These are phyloP conservation scores for Acleris laterana DNA, from an alignment of 2,888 invertebrate genomes.

Conservation along the genomic window DNA sequence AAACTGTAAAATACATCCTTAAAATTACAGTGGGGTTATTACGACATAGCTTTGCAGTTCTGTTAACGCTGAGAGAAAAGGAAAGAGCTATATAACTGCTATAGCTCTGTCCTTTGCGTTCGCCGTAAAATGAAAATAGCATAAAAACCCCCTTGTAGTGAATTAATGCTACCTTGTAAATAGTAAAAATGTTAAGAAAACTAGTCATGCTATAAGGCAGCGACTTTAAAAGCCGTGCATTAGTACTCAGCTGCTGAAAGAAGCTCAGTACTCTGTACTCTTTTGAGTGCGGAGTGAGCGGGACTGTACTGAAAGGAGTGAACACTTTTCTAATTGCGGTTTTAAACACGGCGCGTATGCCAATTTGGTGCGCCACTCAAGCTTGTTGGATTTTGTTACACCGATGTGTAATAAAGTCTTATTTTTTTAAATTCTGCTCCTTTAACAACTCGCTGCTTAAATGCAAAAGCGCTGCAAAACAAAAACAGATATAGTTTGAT, in stretches of 20 bases:
- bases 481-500: too few species aligned
- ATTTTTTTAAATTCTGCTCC: background rate
- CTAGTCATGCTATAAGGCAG: background rate
- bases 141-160: too few species aligned
- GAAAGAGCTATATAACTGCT: too few species aligned
- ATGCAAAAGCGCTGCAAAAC: too few species aligned
- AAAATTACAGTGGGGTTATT: too few species aligned
- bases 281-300: background rate
- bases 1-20: too few species aligned
- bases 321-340: slow-evolving; percentile 48
- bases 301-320: background rate
- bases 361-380: slow-evolving; percentile 52
- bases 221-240: background rate
- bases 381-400: slow-evolving; percentile 41
- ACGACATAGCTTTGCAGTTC: too few species aligned
- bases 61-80: too few species aligned
- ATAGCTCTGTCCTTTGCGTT: too few species aligned
- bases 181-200: background rate
- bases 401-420: slow-evolving; percentile 36
- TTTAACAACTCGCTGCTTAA: background rate
- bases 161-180: background rate
- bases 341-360: slow-evolving; percentile 44
- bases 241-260: background rate
- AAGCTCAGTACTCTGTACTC: background rate
- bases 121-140: too few species aligned